A percentile compares a stretch with the other conserved stretches of the same genome.
These are phyloP conservation scores for Troides oblongomaculatus DNA, from an alignment of 2,888 invertebrate species.

Conservation along the genomic window DNA sequence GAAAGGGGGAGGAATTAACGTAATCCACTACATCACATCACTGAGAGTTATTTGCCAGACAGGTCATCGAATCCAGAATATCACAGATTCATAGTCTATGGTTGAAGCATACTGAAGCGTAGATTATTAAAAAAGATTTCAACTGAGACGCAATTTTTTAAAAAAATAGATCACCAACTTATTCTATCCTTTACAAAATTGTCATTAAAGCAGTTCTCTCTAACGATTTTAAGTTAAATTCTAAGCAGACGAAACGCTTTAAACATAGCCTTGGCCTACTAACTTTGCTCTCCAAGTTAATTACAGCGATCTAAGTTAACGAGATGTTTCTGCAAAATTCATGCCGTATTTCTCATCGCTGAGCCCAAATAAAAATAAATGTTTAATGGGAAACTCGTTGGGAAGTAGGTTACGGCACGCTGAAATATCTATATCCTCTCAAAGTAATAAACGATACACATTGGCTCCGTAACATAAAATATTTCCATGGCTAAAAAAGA, in stretches of 20 bases:
- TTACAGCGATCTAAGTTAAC: slow-evolving; percentile 22
- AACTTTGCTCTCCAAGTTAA: slow-evolving; percentile 25
- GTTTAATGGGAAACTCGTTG: slow-evolving; percentile 19
- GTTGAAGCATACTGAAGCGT: too few species aligned
- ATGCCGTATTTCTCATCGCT: slow-evolving; percentile 10
- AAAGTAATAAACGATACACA: slow-evolving; percentile 2
- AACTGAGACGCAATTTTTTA: background rate
- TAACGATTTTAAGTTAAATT: slow-evolving; percentile 7
- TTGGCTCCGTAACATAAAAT: background rate
- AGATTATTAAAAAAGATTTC: too few species aligned
- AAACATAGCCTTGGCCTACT: slow-evolving; percentile 3
- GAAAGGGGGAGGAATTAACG: too few species aligned
- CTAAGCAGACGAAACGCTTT: slow-evolving; percentile 3
- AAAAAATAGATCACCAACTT: background rate
- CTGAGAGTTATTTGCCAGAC: too few species aligned
- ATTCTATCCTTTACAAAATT: background rate
- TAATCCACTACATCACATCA: too few species aligned
- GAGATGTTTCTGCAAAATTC: slow-evolving; percentile 18
- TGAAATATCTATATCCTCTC: background rate
- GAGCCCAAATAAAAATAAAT: slow-evolving; percentile 24
- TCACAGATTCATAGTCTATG: too few species aligned
- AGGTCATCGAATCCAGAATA: too few species aligned
- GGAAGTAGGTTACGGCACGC: slow-evolving; percentile 10
- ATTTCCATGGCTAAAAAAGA: background rate
- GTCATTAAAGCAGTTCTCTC: background rate